Conservation (phyloP, 2,113 vertebrate species). For the Nesogale talazaci region DNA sequence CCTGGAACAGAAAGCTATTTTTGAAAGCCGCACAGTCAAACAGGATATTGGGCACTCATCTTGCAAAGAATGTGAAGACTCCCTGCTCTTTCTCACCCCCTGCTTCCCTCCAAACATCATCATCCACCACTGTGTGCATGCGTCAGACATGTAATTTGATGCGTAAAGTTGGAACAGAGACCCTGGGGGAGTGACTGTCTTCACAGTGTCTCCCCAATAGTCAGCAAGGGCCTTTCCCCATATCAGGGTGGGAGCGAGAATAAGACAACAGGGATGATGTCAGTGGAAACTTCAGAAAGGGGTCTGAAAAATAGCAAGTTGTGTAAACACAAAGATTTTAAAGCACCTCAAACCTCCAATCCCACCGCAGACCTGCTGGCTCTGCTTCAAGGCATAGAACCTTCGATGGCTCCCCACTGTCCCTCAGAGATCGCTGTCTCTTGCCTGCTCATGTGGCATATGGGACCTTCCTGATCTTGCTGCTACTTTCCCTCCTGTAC, state of each 20-base stretch:
- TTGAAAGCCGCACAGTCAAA: background rate
- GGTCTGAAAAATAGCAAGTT: background rate
- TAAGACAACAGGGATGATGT: too few species aligned
- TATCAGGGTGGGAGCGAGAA: background rate
- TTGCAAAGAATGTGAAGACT: background rate
- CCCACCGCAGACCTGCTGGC: background rate
- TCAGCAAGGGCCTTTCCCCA: too few species aligned
- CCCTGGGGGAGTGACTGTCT: background rate
- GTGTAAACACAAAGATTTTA: background rate
- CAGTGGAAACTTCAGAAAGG: background rate
- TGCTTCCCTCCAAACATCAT: background rate
- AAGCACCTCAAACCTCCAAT: background rate
- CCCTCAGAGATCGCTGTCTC: background rate
- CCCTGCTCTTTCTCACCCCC: background rate
- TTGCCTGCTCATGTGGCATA: background rate
- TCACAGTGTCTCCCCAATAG: background rate
- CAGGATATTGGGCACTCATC: background rate
- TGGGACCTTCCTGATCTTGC: fast-evolving
- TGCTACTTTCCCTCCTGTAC: background rate
- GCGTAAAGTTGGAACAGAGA: background rate
- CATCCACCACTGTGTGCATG: background rate
- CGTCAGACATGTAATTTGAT: background rate
- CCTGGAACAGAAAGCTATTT: background rate
- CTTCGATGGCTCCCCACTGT: background rate
- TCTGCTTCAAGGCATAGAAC: background rate